Conservation (phyloP, 2,888 invertebrate genomes). For the Acanthococcus lagerstroemiae region DNA sequence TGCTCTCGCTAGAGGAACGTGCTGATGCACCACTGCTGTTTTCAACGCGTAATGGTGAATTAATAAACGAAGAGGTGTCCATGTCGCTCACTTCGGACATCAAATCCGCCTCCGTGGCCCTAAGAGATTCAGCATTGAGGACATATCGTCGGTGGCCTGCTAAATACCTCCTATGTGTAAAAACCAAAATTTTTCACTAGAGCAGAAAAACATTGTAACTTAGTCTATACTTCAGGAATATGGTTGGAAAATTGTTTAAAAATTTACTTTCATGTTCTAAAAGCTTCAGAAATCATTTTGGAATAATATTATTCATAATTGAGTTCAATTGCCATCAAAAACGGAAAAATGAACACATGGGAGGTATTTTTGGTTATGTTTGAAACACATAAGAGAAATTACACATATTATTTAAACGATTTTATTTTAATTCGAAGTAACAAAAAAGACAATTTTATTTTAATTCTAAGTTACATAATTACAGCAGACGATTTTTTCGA, state of each 20-base stretch:
- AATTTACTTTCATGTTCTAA: not conserved
- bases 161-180: conserved; percentile 6
- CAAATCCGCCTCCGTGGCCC: too few relatives aligned
- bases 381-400: conserved; percentile 1
- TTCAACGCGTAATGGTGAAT: too few relatives aligned
- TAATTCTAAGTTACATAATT: not conserved
- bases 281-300: not conserved
- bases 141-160: too few relatives aligned
- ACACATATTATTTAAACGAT: too few relatives aligned
- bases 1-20: too few relatives aligned
- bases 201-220: not conserved
- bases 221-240: not conserved
- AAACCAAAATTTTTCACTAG: not conserved
- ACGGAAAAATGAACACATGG: not conserved
- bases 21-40: too few relatives aligned
- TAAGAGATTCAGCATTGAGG: too few relatives aligned
- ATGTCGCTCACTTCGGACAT: too few relatives aligned
- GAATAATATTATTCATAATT: not conserved
- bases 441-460: not conserved
- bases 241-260: not conserved
- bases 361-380: not conserved
- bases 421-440: not conserved
- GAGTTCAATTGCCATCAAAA: not conserved
- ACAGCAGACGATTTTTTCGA: not conserved
- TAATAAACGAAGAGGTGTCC: too few relatives aligned